A percentile compares a stretch with the other conserved stretches of the same genome.
Evolutionary conservation across 2,888 invertebrate species (phyloP).

Genomic region (Diloba caeruleocephala): DNA sequence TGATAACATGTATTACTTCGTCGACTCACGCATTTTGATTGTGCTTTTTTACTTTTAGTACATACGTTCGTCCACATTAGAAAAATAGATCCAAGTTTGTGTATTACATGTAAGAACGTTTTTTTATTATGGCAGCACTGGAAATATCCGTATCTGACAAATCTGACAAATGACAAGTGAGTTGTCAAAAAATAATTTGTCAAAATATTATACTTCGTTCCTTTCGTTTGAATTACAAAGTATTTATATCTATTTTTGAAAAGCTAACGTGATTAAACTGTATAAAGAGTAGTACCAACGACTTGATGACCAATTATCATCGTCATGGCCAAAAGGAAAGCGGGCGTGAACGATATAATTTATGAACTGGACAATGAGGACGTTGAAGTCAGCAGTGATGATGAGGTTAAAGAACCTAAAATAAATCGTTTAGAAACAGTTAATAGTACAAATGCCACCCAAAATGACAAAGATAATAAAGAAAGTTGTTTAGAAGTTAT

Average conservation of each 20-base stretch:
- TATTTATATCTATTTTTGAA: constrained; percentile 12
- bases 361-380: constrained; percentile 87
- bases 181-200: constrained; percentile 11
- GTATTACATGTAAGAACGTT: too few relatives aligned
- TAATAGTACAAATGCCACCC: constrained; percentile 40
- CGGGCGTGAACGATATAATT: constrained; percentile 82
- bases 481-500: constrained; percentile 54
- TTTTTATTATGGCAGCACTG: constrained; percentile 3
- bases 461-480: constrained; percentile 54
- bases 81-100: too few relatives aligned
- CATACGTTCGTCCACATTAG: too few relatives aligned
- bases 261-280: constrained; percentile 6
- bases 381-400: constrained; percentile 81
- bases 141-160: neutral
- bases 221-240: neutral
- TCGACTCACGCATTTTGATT: too few relatives aligned
- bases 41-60: too few relatives aligned
- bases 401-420: constrained; percentile 79
- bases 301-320: constrained; percentile 31
- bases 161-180: too few relatives aligned
- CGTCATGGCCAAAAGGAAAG: constrained; percentile 83
- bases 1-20: too few relatives aligned
- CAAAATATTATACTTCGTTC: constrained; percentile 28
- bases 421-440: constrained; percentile 64
- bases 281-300: constrained; percentile 4